Evolutionary conservation across 2,113 vertebrate genomes (phyloP).

Genomic region (Callipepla squamata): DNA sequence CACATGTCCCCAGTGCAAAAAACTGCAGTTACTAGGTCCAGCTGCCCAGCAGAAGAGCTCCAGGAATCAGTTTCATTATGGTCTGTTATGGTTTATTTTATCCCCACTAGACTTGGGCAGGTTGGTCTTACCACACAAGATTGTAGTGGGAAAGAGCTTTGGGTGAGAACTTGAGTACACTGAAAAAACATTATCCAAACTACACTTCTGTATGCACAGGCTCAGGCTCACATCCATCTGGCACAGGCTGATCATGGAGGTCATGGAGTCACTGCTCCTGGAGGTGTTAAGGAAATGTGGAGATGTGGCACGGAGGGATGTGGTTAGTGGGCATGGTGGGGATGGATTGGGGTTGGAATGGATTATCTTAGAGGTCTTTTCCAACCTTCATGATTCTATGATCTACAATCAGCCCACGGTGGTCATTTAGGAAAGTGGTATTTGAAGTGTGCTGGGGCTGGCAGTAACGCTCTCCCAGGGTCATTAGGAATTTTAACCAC

Average conservation of each 20-base stretch:
- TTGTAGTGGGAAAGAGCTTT: not conserved
- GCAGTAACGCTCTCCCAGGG: not conserved
- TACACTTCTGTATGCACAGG: not conserved
- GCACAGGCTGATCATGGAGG: no score
- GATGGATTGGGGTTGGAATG: no score
- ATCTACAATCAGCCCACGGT: not conserved
- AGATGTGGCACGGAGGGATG: no score
- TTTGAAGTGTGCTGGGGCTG: not conserved
- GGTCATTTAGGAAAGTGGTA: not conserved
- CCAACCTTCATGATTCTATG: no score
- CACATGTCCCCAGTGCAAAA: not conserved
- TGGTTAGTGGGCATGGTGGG: no score
- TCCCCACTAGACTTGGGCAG: not conserved
- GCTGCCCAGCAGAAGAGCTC: constrained; percentile 1
- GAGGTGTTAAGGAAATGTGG: no score
- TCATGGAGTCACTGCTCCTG: no score
- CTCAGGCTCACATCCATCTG: not conserved
- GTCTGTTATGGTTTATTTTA: not conserved
- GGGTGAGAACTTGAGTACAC: not conserved
- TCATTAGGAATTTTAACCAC: not conserved
- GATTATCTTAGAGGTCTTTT: no score
- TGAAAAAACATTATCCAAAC: constrained; percentile 10
- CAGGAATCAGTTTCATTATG: constrained; percentile 17
- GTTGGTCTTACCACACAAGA: not conserved
- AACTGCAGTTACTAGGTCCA: not conserved